Conservation (phyloP, 30 jellyfish, hydroid and myxozoan species). For the Cassiopea xamachana region DNA sequence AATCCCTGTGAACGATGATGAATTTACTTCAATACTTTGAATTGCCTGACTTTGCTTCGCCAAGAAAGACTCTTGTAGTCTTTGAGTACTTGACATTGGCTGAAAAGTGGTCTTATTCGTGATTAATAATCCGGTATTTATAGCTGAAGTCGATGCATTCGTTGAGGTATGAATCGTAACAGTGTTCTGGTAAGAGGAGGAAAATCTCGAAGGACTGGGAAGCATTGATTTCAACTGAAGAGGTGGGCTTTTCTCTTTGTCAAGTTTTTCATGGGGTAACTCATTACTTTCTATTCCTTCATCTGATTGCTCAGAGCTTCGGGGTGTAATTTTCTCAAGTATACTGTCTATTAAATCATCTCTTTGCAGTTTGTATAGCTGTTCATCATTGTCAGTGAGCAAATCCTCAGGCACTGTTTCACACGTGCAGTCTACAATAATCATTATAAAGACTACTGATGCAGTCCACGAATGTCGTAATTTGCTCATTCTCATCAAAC, state of each 20-base stretch:
- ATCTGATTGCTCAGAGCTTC: not conserved
- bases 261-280: not conserved
- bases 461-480: not conserved
- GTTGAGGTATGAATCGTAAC: slow-evolving; percentile 7
- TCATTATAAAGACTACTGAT: not conserved
- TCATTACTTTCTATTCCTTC: not conserved
- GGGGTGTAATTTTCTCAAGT: slow-evolving; percentile 49
- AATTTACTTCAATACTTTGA: not conserved
- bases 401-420: slow-evolving; percentile 76
- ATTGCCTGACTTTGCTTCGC: not conserved
- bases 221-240: slow-evolving; percentile 5
- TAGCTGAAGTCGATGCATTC: not conserved
- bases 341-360: slow-evolving; percentile 74
- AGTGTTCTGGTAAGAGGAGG: not conserved
- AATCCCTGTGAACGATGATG: not conserved
- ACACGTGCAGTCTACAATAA: slow-evolving; percentile 4
- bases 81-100: not conserved
- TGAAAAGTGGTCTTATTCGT: not conserved
- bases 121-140: not conserved
- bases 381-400: slow-evolving; percentile 80
- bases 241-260: not conserved
- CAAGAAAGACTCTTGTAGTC: not conserved
- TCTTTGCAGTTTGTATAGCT: slow-evolving; percentile 62
- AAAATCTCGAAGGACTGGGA: slow-evolving; percentile 45
- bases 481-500: not conserved